These are phyloP conservation scores for Ylistrum balloti DNA, from an alignment of 1,140 invertebrate species.

Conservation along the genomic window DNA sequence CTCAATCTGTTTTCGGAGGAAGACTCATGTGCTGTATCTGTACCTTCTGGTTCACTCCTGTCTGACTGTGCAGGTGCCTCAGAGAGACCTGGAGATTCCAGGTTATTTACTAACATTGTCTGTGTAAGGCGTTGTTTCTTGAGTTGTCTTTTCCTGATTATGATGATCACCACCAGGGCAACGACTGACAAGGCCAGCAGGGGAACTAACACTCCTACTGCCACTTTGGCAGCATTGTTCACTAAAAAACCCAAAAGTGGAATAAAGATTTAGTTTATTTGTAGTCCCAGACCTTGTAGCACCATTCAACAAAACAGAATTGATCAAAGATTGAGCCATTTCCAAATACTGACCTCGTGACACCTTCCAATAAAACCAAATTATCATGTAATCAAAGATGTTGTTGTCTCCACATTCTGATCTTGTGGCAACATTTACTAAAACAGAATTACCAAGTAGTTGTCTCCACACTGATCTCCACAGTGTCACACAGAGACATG, in stretches of 20 bases:
- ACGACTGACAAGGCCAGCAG: neutral
- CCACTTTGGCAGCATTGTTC: neutral
- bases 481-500: too few relatives aligned
- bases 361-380: too few relatives aligned
- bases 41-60: neutral
- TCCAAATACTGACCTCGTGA: too few relatives aligned
- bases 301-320: too few relatives aligned
- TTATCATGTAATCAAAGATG: too few relatives aligned
- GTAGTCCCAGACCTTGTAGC: too few relatives aligned
- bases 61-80: neutral
- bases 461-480: too few relatives aligned
- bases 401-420: too few relatives aligned
- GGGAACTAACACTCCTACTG: neutral
- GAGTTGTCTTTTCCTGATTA: neutral
- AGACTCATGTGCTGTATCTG: neutral
- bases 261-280: too few relatives aligned
- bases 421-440: too few relatives aligned
- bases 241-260: neutral
- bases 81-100: neutral
- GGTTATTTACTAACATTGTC: neutral
- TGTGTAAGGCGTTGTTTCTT: slow-evolving; percentile 4
- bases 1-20: neutral
- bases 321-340: too few relatives aligned
- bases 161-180: neutral
- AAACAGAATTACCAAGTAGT: too few relatives aligned